Evolutionary conservation across 2,113 vertebrate genomes (phyloP).

Genomic region (Vidua macroura): DNA sequence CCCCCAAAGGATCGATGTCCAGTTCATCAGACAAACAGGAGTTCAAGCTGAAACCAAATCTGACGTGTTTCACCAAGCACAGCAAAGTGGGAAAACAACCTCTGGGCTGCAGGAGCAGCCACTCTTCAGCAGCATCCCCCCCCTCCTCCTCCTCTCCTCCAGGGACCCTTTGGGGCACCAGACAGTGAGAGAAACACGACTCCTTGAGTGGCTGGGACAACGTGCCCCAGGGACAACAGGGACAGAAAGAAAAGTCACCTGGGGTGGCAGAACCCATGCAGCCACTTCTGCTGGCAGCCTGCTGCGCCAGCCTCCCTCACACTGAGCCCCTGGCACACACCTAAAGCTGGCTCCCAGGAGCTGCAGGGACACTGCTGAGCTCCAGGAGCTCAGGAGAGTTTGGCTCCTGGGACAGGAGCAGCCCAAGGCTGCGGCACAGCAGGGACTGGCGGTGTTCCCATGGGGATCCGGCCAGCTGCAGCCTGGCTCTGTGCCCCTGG

Average conservation of each 20-base stretch:
- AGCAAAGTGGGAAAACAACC: background rate
- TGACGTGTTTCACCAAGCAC: background rate
- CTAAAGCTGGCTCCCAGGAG: background rate
- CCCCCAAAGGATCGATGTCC: fast-evolving
- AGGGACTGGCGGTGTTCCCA: background rate
- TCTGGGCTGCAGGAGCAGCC: background rate
- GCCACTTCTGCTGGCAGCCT: background rate
- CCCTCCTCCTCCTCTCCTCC: background rate
- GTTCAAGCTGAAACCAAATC: background rate
- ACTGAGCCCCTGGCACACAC: fast-evolving
- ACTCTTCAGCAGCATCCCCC: background rate
- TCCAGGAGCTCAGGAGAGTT: fast-evolving
- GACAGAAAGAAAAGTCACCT: background rate
- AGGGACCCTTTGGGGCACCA: background rate
- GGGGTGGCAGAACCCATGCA: fast-evolving
- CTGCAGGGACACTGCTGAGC: background rate
- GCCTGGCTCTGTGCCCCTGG: background rate
- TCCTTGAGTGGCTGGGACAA: background rate
- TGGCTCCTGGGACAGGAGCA: background rate
- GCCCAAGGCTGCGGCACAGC: background rate
- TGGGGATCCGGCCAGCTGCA: background rate
- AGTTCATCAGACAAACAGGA: background rate
- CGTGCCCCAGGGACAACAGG: background rate
- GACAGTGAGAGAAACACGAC: background rate
- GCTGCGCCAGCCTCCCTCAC: background rate